A percentile compares a stretch with the other conserved stretches of the same genome.
Evolutionary conservation across 2,888 invertebrate species (phyloP).

Genomic region (Chrysolina oricalcia): DNA sequence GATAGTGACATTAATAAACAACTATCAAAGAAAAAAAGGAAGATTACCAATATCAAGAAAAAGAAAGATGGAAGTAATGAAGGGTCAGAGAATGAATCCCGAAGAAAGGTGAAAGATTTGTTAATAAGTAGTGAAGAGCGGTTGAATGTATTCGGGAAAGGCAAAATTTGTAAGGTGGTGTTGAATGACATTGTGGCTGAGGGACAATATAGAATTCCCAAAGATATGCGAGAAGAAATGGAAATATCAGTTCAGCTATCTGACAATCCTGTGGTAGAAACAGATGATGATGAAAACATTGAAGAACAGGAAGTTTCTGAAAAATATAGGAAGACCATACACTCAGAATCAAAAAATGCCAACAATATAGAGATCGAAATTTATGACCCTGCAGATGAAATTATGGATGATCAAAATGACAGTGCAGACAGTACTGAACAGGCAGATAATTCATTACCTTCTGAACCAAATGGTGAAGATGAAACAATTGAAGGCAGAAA

Average conservation of each 20-base stretch:
- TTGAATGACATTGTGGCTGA: constrained; percentile 64
- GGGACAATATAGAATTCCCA: constrained; percentile 56
- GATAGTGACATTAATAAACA: constrained; percentile 45
- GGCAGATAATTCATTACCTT: neutral
- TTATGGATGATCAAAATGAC: neutral
- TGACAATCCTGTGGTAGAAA: neutral
- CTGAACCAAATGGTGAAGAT: neutral
- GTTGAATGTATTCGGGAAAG: constrained; percentile 43
- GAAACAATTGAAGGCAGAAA: neutral
- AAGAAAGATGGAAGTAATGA: constrained; percentile 35
- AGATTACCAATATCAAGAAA: constrained; percentile 17
- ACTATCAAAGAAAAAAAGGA: constrained; percentile 33
- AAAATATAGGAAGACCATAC: neutral
- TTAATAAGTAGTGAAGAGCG: constrained; percentile 24
- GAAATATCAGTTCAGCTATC: constrained; percentile 31
- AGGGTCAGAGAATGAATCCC: constrained; percentile 29
- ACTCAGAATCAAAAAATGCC: neutral
- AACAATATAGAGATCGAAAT: neutral
- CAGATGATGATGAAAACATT: neutral
- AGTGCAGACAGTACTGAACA: neutral
- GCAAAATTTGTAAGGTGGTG: constrained; percentile 65
- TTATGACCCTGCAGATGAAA: neutral
- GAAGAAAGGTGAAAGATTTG: constrained; percentile 15
- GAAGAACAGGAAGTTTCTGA: neutral
- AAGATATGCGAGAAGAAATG: constrained; percentile 37